These are phyloP conservation scores for Lysandra bellargus DNA, from an alignment of 2,888 invertebrate genomes.

Conservation along the genomic window DNA sequence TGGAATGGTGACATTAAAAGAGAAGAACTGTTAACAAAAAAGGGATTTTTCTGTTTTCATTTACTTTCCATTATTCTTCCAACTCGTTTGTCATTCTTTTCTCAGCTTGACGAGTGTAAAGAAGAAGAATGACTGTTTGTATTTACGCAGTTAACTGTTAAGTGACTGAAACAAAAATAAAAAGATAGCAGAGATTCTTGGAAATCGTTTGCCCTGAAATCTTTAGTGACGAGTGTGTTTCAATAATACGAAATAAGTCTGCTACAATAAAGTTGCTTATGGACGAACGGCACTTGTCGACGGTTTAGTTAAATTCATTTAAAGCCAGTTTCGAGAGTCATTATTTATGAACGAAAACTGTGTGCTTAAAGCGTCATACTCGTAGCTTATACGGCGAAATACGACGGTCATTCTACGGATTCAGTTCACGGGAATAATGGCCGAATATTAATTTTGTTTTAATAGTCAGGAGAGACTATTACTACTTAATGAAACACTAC, in stretches of 20 bases:
- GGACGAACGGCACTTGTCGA: no score
- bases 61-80: constrained; percentile 76
- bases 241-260: constrained; percentile 5
- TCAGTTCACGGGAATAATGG: constrained; percentile 17
- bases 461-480: constrained; percentile 1
- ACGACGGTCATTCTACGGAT: constrained; percentile 14
- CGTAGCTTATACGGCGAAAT: constrained; percentile 8
- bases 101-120: constrained; percentile 63
- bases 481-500: constrained; percentile 4
- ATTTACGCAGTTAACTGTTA: constrained; percentile 69
- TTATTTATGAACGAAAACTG: constrained; percentile 16
- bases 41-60: constrained; percentile 75
- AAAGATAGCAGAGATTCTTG: constrained; percentile 49
- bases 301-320: neutral
- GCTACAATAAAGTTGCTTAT: no score
- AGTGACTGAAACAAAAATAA: constrained; percentile 65
- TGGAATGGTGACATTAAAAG: constrained; percentile 34
- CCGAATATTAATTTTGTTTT: constrained; percentile 23
- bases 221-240: constrained; percentile 34
- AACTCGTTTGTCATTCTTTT: constrained; percentile 77
- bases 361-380: constrained; percentile 28
- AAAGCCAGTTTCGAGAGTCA: constrained; percentile 1
- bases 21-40: constrained; percentile 48
- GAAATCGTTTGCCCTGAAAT: constrained; percentile 50
- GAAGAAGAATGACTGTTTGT: constrained; percentile 73